Conservation (phyloP, 1,140 invertebrate species). For the Venustaconcha ellipsiformis region DNA sequence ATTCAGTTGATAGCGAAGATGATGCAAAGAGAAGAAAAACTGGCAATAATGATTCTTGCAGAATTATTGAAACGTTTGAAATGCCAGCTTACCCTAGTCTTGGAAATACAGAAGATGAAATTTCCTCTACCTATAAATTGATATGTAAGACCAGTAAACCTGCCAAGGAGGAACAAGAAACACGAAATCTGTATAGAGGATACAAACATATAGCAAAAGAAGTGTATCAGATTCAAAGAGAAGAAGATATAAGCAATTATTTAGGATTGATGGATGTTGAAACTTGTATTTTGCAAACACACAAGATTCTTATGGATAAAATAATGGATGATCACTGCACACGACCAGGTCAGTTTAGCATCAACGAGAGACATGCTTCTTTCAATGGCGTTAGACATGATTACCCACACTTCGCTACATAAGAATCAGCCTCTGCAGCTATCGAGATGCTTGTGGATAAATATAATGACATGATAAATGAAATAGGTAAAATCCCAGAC, state of each 20-base stretch:
- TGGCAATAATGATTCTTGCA: not conserved
- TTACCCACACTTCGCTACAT: not conserved
- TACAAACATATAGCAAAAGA: slow-evolving; percentile 2
- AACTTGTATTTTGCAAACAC: not conserved
- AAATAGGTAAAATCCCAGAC: not conserved
- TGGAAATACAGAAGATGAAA: not conserved
- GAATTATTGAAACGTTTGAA: not conserved
- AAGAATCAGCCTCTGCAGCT: not conserved
- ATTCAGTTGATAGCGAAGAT: not conserved
- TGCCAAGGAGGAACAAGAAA: slow-evolving; percentile 1
- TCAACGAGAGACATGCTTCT: not conserved
- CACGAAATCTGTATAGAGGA: slow-evolving; percentile 12
- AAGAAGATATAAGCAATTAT: not conserved
- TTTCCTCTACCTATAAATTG: too few relatives aligned
- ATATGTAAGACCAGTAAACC: not conserved
- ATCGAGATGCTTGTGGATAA: slow-evolving; percentile 5
- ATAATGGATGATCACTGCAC: not conserved
- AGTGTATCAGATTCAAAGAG: not conserved
- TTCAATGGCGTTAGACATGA: not conserved
- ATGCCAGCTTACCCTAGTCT: not conserved
- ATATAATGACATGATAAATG: not conserved
- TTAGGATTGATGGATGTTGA: slow-evolving; percentile 5
- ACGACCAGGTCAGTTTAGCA: slow-evolving; percentile 1
- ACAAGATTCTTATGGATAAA: slow-evolving; percentile 4
- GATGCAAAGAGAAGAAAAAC: not conserved